Evolutionary conservation across 2,113 vertebrate species (phyloP).

Genomic region (Upupa epops): DNA sequence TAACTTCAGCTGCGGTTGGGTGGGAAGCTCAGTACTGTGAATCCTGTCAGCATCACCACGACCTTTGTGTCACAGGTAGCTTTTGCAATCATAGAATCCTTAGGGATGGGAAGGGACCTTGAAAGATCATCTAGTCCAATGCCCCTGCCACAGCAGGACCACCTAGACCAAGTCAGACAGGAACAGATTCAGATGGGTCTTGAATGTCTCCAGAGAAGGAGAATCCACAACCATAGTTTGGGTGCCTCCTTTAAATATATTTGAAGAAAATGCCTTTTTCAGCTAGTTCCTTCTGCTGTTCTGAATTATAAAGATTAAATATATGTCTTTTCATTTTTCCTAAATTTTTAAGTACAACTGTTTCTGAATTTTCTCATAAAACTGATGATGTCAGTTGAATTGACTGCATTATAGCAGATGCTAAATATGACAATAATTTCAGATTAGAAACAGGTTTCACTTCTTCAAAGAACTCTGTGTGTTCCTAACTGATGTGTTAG

Average conservation of each 20-base stretch:
- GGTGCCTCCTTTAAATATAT: neutral
- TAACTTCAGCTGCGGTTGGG: rapidly evolving
- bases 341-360: neutral
- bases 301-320: neutral
- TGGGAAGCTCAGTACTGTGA: neutral
- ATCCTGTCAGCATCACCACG: neutral
- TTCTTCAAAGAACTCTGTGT: neutral
- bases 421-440: neutral
- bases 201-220: too few relatives aligned
- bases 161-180: too few relatives aligned
- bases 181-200: too few relatives aligned
- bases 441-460: neutral
- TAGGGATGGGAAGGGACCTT: too few relatives aligned
- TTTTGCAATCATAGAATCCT: too few relatives aligned
- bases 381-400: neutral
- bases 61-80: neutral
- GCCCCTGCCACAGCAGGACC: too few relatives aligned
- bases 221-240: too few relatives aligned
- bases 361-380: neutral
- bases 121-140: too few relatives aligned
- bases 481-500: neutral
- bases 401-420: neutral
- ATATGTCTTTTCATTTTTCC: neutral
- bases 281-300: neutral
- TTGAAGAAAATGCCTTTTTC: neutral